Conservation (phyloP, 2,797 vertebrate genomes). For the Setipinna tenuifilis region DNA sequence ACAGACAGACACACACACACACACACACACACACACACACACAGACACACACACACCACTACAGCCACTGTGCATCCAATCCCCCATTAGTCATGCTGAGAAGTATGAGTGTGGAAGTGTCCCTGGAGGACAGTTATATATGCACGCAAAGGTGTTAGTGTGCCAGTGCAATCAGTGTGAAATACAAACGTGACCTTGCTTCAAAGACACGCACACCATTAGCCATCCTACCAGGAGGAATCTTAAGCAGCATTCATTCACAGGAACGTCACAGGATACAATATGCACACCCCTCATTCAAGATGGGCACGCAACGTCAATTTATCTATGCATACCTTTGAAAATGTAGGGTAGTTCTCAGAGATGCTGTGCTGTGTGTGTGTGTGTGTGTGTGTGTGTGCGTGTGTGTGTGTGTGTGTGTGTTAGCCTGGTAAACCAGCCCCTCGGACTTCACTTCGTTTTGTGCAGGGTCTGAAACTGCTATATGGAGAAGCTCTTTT, state of each 20-base stretch:
- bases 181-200: slow-evolving; percentile 32
- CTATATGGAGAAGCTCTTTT: no score
- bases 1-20: not conserved
- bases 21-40: not conserved
- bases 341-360: not conserved
- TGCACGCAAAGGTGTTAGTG: slow-evolving; percentile 37
- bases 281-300: not conserved
- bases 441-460: no score
- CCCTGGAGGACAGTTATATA: slow-evolving; percentile 40
- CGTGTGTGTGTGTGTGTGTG: no score
- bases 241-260: not conserved
- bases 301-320: not conserved
- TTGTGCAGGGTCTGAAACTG: no score
- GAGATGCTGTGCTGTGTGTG: not conserved
- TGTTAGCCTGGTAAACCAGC: no score
- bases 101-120: slow-evolving; percentile 37
- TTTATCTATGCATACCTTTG: not conserved
- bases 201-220: slow-evolving; percentile 29
- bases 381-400: not conserved
- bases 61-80: slow-evolving; percentile 6
- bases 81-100: slow-evolving; percentile 47
- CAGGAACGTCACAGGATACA: not conserved
- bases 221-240: not conserved
- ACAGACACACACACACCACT: not conserved
- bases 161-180: slow-evolving; percentile 43